A percentile compares a stretch with the other conserved stretches of the same genome.
These are phyloP conservation scores for Dasyornis broadbenti DNA, from an alignment of 2,113 vertebrate species.

Conservation along the genomic window DNA sequence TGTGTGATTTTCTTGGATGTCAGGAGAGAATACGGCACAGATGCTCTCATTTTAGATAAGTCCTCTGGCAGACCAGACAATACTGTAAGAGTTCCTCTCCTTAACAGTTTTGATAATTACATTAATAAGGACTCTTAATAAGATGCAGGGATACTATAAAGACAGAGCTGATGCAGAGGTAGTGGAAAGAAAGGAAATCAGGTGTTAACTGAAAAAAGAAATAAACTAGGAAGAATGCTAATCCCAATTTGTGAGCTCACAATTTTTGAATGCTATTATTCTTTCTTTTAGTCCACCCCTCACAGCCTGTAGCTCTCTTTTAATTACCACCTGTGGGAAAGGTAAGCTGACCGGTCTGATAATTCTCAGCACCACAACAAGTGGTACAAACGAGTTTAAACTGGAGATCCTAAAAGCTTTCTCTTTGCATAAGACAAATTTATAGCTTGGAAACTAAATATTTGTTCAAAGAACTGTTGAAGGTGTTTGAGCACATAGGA, in stretches of 20 bases:
- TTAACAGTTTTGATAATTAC: not conserved
- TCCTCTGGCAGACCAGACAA: not conserved
- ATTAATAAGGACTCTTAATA: not conserved
- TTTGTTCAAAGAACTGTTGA: constrained; percentile 57
- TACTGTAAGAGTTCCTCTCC: not conserved
- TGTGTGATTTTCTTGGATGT: not conserved
- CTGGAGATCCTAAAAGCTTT: constrained; percentile 57
- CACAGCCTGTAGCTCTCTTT: not conserved
- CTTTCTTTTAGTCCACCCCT: not conserved
- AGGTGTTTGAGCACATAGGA: constrained; percentile 30
- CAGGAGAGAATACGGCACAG: not conserved
- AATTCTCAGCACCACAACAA: constrained; percentile 22
- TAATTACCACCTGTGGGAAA: constrained; percentile 52
- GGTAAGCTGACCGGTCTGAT: constrained; percentile 51
- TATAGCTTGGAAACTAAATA: constrained; percentile 61
- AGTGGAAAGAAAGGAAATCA: not conserved
- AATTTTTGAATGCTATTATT: not conserved
- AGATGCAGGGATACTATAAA: not conserved
- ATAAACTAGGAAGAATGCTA: not conserved
- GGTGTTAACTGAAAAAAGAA: not conserved
- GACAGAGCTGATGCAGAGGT: not conserved
- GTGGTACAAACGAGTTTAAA: constrained; percentile 52
- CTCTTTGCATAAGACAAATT: constrained; percentile 61
- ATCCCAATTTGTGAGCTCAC: not conserved
- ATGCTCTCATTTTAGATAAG: not conserved